phyloP scores from a whole-genome alignment of 2,888 invertebrate species.

The Balanococcus diminutus region DNA sequence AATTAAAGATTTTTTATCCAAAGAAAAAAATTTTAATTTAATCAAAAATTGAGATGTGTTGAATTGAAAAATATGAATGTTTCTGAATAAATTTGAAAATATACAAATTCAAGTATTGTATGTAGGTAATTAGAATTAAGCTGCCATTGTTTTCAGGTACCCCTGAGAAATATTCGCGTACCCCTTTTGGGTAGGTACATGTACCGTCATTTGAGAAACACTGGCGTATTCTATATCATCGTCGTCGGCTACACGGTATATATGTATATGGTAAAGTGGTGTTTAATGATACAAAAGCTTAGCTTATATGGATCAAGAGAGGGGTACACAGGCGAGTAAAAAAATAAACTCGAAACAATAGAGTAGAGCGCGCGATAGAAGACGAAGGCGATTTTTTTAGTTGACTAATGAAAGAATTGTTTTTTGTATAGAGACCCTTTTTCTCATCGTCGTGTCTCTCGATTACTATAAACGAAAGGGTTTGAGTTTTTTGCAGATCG shows the following conservation, averaged over 20 bases:
- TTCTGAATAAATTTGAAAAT: too few relatives aligned
- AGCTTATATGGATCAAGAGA: background rate
- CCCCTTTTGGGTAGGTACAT: too few relatives aligned
- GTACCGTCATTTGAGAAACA: too few relatives aligned
- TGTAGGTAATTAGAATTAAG: too few relatives aligned
- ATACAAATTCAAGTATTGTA: too few relatives aligned
- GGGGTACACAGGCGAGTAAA: background rate
- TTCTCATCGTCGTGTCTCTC: background rate
- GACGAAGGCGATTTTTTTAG: slow-evolving; percentile 9
- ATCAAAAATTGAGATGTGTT: too few relatives aligned
- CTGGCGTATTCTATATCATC: background rate
- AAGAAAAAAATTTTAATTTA: too few relatives aligned
- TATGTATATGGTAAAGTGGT: background rate
- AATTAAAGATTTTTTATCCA: too few relatives aligned
- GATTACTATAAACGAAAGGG: background rate
- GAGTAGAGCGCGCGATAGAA: background rate
- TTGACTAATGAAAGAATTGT: slow-evolving; percentile 36
- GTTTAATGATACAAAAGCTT: slow-evolving; percentile 33
- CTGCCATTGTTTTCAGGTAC: too few relatives aligned
- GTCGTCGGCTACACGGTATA: background rate
- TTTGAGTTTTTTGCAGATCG: slow-evolving; percentile 22
- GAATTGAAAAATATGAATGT: too few relatives aligned
- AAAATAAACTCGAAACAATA: background rate
- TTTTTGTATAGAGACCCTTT: slow-evolving; percentile 22
- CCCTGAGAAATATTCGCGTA: too few relatives aligned